Evolutionary conservation across 2,797 vertebrate genomes (phyloP).

Genomic region (Halcyon chelicuti): DNA sequence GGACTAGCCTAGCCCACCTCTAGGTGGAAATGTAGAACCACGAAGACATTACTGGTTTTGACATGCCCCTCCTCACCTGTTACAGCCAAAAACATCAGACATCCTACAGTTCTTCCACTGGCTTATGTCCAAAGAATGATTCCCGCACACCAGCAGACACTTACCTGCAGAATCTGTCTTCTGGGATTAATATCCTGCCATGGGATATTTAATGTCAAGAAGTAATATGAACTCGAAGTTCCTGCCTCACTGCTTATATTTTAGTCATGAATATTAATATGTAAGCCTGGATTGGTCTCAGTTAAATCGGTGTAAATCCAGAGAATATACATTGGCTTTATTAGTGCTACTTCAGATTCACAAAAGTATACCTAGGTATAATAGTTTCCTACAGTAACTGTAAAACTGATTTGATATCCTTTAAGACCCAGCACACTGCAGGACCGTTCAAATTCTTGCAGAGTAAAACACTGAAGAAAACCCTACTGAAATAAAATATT

Average conservation of each 20-base stretch:
- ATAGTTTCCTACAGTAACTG: neutral
- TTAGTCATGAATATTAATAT: neutral
- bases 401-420: neutral
- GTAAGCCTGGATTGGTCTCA: neutral
- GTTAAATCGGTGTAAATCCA: neutral
- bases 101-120: neutral
- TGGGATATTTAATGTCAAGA: neutral
- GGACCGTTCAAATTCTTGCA: neutral
- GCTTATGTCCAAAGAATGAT: neutral
- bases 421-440: neutral
- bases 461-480: neutral
- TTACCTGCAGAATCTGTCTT: neutral
- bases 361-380: neutral
- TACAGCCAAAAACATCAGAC: neutral
- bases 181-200: neutral
- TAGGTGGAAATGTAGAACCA: neutral
- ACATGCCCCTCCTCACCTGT: neutral
- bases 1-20: neutral
- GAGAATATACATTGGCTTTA: neutral
- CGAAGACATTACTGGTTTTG: neutral
- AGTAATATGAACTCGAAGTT: neutral
- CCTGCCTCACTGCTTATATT: neutral
- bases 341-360: neutral
- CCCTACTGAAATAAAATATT: neutral
- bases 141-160: neutral